Evolutionary conservation across 1,140 invertebrate genomes (phyloP).

Genomic region (Oncopodura yosiiana): DNA sequence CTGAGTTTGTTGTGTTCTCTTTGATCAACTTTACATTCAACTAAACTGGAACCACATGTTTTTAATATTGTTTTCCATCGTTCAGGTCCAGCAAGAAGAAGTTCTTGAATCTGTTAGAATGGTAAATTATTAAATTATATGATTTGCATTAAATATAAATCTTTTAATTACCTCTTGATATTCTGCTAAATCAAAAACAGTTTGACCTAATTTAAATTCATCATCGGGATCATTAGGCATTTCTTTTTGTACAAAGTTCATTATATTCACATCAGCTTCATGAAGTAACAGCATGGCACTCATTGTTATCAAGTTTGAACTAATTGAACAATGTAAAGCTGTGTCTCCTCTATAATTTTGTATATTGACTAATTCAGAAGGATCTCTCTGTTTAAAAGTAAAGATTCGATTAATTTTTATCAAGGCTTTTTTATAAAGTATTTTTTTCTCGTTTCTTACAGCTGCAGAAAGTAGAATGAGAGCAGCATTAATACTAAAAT

Average conservation of each 20-base stretch:
- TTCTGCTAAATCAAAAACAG: conserved; percentile 17
- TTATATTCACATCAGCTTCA: conserved; percentile 25
- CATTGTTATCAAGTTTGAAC: conserved; percentile 10
- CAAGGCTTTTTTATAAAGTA: no score
- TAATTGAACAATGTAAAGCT: conserved; percentile 23
- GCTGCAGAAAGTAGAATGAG: conserved; percentile 16
- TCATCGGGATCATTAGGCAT: conserved; percentile 5
- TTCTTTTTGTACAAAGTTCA: conserved; percentile 22
- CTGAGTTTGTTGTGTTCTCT: conserved; percentile 8
- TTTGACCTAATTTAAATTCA: conserved; percentile 17
- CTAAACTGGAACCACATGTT: conserved; percentile 16
- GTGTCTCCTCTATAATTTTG: conserved; percentile 34
- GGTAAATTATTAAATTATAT: neutral
- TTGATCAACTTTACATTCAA: neutral
- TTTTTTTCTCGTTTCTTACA: no score
- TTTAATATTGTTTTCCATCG: conserved; percentile 18
- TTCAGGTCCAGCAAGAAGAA: neutral
- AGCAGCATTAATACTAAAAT: conserved; percentile 9
- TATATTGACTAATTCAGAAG: conserved; percentile 17
- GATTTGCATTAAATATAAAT: neutral
- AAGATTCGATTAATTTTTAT: no score
- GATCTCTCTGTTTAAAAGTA: neutral
- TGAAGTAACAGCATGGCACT: conserved; percentile 26
- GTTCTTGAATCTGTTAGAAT: neutral
- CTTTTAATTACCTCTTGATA: conserved; percentile 5